Evolutionary conservation across 2,888 invertebrate species (phyloP), one percentile per base, ranked within the genome.

Genomic region (Metacarcinus magister): DNA sequence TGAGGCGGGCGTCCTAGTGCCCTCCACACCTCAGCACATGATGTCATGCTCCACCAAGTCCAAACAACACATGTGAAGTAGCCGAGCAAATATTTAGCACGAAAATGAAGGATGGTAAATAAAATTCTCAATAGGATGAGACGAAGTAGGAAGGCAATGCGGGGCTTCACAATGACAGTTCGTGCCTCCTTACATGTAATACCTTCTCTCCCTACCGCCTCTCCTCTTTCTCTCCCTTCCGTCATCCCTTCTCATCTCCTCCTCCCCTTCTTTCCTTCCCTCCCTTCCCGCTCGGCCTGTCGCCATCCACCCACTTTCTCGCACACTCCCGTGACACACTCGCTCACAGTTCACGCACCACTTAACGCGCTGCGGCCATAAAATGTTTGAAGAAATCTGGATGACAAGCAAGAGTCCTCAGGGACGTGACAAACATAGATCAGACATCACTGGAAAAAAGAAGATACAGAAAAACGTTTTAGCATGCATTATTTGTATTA

Each of bases 221-320:
- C 32, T 32, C 82, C 10, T 82, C 82, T 82, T 23, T 2, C 87
- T 87, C n/a, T n/a, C n/a, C 3, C n/a, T 87, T 28, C 39, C 43
- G 7, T 39, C 89, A 2, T 39, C 28, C 39, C 39, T 16, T 43
- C 7, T 39, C 91, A 23, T 44, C 91, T 91, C 43, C 32, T 19
- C 39, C 89, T 89, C 89, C 32, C 89, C 3, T 19, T 19, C 89
- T 39, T 5, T n/a, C 32, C 39, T 8, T 89, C 60, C 19, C 60
- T 67, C 60, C 19, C 60, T 23, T 19, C 19, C 60, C 60, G 60
- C 19, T 5, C 67, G 67, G 67, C 67, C 23, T n/a, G 19, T 67
- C n/a, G 67, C 67, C n/a, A 67, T 67, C 67, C 67, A 67, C 67
- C 67, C n/a, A 67, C 67, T 67, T 67, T 67, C 67, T n/a, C 67